Percentiles rank a stretch among this genome's conserved stretches.
phyloP scores from a whole-genome alignment of 1,140 invertebrate species.

The Drosophila biarmipes region DNA sequence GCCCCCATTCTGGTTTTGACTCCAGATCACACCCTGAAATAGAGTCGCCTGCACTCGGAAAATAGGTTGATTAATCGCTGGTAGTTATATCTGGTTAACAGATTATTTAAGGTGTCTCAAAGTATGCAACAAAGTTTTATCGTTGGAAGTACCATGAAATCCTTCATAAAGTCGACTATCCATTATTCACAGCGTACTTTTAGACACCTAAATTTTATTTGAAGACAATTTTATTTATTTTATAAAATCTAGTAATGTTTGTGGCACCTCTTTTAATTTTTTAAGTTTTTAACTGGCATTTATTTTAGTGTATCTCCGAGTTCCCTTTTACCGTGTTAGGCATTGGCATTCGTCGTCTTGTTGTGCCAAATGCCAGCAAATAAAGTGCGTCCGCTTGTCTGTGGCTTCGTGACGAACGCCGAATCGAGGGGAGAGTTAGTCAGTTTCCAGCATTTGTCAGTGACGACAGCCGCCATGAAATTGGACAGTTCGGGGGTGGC shows the following conservation, averaged over 20 bases:
- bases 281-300: no score
- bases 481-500: neutral
- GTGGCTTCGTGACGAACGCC: neutral
- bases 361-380: slow-evolving; percentile 51
- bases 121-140: no score
- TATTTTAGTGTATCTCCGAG: neutral
- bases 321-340: slow-evolving; percentile 10
- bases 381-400: slow-evolving; percentile 32
- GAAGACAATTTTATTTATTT: no score
- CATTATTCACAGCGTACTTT: no score
- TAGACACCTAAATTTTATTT: no score
- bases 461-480: slow-evolving; percentile 30
- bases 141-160: no score
- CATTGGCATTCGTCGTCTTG: slow-evolving; percentile 45
- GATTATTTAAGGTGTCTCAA: no score
- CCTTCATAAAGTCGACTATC: no score
- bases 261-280: no score
- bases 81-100: no score
- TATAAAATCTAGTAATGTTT: no score
- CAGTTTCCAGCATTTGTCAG: slow-evolving; percentile 42
- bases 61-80: neutral
- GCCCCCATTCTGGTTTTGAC: slow-evolving; percentile 20
- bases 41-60: slow-evolving; percentile 1
- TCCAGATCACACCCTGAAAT: neutral
- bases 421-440: neutral